Evolutionary conservation across 1,140 invertebrate species (phyloP).

Genomic region (Acromyrmex charruanus): DNA sequence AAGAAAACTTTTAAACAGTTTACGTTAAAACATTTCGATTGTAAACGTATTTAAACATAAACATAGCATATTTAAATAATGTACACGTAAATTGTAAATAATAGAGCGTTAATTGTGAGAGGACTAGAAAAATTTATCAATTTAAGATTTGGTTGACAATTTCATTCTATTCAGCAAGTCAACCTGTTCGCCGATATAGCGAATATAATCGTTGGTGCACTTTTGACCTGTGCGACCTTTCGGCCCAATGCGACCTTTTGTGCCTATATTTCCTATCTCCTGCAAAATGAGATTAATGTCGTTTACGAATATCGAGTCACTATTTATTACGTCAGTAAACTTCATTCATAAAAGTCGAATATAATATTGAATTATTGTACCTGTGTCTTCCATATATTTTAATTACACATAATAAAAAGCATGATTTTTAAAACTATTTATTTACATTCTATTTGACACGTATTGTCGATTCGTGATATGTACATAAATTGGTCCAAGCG

Average conservation of each 20-base stretch:
- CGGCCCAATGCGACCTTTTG: conserved; percentile 25
- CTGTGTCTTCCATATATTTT: not conserved
- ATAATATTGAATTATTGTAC: conserved; percentile 8
- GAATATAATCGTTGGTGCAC: conserved; percentile 25
- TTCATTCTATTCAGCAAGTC: not conserved
- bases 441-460: not conserved
- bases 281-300: conserved; percentile 44
- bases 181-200: not conserved
- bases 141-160: conserved; percentile 18
- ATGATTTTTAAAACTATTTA: not conserved
- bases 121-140: not conserved
- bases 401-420: not conserved
- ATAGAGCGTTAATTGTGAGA: not conserved
- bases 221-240: conserved; percentile 52
- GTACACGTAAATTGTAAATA: not conserved
- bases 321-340: not conserved
- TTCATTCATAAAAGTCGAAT: not conserved
- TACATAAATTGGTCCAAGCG: not conserved
- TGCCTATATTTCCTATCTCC: conserved; percentile 31
- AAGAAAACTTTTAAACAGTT: not conserved
- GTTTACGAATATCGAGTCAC: conserved; percentile 14
- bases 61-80: not conserved
- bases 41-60: not conserved
- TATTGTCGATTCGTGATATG: conserved; percentile 3
- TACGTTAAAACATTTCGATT: not conserved